Evolutionary conservation across 2,113 vertebrate species (phyloP), one percentile per base, ranked within the genome.

Genomic region (Campylorhamphus procurvoides): DNA sequence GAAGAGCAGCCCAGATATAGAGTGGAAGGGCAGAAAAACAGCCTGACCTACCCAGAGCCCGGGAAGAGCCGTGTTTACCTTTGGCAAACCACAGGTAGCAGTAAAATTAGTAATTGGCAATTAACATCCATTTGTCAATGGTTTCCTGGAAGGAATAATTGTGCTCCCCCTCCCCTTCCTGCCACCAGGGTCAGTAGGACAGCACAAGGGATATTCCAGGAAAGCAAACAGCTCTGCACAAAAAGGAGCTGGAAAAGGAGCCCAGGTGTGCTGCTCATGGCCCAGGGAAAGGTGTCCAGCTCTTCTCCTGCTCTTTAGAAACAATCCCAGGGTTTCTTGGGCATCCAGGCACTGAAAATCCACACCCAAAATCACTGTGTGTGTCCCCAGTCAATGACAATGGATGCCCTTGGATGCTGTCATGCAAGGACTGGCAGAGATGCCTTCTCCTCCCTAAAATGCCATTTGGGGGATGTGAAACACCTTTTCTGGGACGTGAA

Each of bases 51-150:
- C 24, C 4, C 76, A 56, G 76, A 62, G 40, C 76, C 86, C 8
- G 37, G 62, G 83, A 87, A 93, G 66, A 60, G 73, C 66, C 3
- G 0, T 96, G 89, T 97, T 96, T 96, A 94, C 94, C 92, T 95
- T 94, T 14, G 71, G 76, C 85, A 97, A 93, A 96, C 97, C 96
- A 96, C 96, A 90, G 93, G 89, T 93, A 95, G 92, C 60, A 52
- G 82, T 74, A 96, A 97, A 96, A 97, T 96, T 96, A 94, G 94
- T 68, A 95, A 93, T 96, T 88, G 52, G 93, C 74, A 97, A 97
- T 96, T 96, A 97, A 66, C 81, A 79, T 83, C 84, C 91, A 86
- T 85, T 94, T 84, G 90, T 82, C 91, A 79, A 93, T 68, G 90
- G 84, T 96, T 97, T 96, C 94, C 83, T 95, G 92, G 96, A 96